phyloP scores from a whole-genome alignment of 2,797 vertebrate genomes.

The Hyperoplus immaculatus region DNA sequence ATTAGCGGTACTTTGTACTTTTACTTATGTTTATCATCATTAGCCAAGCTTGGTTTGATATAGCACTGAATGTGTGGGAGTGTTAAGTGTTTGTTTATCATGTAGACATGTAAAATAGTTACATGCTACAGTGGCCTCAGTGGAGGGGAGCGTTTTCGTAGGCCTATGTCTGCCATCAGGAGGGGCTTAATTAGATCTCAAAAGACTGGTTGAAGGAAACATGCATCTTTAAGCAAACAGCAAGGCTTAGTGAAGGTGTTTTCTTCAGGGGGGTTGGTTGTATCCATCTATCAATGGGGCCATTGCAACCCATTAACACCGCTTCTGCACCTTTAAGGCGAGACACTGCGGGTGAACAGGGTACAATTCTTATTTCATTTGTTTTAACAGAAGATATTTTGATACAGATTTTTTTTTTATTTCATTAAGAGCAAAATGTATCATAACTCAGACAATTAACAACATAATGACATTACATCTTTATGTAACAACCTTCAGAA shows the following conservation, averaged over 20 bases:
- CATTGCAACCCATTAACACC: conserved; percentile 48
- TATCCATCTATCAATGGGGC: conserved; percentile 53
- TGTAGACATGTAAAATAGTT: conserved; percentile 81
- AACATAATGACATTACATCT: too few species aligned
- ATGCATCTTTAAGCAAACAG: conserved; percentile 55
- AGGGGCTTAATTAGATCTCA: conserved; percentile 70
- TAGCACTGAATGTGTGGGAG: conserved; percentile 62
- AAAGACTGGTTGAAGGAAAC: conserved; percentile 58
- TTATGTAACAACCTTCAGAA: too few species aligned
- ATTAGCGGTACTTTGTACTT: conserved; percentile 79
- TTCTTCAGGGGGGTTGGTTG: background rate
- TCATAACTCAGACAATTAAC: too few species aligned
- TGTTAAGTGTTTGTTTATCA: conserved; percentile 78
- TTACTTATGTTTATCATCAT: conserved; percentile 82
- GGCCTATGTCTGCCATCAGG: conserved; percentile 55
- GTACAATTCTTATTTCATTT: too few species aligned
- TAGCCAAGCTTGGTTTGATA: conserved; percentile 76
- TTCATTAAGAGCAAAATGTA: too few species aligned
- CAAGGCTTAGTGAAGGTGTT: conserved; percentile 25
- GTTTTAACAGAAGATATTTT: too few species aligned
- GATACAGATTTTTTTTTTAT: too few species aligned
- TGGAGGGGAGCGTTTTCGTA: conserved; percentile 41
- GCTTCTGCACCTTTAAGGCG: background rate
- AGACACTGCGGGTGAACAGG: too few species aligned
- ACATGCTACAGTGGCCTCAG: conserved; percentile 73